phyloP scores from a whole-genome alignment of 1,140 invertebrate genomes.

The Diachasma alloeum region DNA sequence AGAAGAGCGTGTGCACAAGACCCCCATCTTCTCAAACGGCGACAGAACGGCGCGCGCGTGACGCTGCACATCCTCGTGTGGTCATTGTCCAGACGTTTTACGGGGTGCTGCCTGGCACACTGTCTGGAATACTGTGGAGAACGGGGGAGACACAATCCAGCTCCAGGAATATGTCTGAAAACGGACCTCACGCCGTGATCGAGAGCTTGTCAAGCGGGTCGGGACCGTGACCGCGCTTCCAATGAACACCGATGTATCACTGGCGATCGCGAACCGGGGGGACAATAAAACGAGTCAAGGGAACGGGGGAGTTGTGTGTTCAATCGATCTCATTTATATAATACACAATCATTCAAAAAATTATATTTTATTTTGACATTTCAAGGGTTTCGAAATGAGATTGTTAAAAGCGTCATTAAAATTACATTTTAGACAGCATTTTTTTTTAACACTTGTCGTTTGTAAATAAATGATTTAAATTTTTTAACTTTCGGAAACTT shows the following conservation, averaged over 20 bases:
- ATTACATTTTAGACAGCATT: no score
- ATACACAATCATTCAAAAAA: no score
- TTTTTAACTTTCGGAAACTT: no score
- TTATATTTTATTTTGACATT: no score
- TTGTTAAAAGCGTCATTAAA: no score
- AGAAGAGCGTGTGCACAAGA: constrained; percentile 25
- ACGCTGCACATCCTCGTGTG: constrained; percentile 45
- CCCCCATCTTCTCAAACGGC: constrained; percentile 29
- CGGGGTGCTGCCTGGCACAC: neutral
- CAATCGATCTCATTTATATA: no score
- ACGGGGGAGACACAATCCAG: neutral
- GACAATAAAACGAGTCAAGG: neutral
- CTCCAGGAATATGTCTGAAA: constrained; percentile 37
- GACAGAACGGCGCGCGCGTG: constrained; percentile 52
- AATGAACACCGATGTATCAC: constrained; percentile 7
- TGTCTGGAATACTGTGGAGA: constrained; percentile 9
- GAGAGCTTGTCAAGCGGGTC: constrained; percentile 46
- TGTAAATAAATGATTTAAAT: no score
- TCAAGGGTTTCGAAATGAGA: no score
- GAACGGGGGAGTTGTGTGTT: no score
- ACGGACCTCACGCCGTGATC: constrained; percentile 50
- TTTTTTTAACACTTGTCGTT: no score
- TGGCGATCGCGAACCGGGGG: neutral
- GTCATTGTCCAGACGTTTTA: constrained; percentile 46
- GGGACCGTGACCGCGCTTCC: constrained; percentile 45